Evolutionary conservation across 2,797 vertebrate genomes (phyloP), one percentile per base, ranked within the genome.

Genomic region (Siniperca undulata): DNA sequence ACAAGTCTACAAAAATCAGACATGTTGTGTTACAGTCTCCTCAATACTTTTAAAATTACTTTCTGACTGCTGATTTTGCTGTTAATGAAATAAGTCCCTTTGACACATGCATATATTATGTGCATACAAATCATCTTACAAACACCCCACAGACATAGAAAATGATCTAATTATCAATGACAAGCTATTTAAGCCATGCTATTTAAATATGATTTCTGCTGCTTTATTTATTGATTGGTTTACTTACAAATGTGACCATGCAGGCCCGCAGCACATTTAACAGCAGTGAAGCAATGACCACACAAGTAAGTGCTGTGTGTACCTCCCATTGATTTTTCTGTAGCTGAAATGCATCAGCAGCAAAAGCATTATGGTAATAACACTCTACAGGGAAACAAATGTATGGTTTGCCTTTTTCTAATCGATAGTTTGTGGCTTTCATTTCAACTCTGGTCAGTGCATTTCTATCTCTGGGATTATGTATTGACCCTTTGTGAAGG

Each of bases 371-470:
- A 90, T 78, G 91, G 91, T 84, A 90, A 90, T 75, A 88, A 78
- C 81, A 75, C 80, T 91, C 83, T 38, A 68, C 59, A 64, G 81
- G 88, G 86, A 86, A 91, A 88, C 79, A 89, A 91, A 91, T 72
- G 84, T 81, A 90, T 77, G 78, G 68, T 77, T 56, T 59, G 74
- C 52, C 78, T 83, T 88, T 75, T 84, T 78, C 77, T 56, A 84
- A 91, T 95, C 92, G 42, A 94, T 93, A 78, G 24, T 44, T 71
- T 88, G 84, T 82, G 92, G 92, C 82, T 93, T 92, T 88, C 50
- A 78, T 89, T 91, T 90, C 79, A 84, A 30, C 65, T 82, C 78
- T 44, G 65, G 68, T 78, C 66, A 58, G 85, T 88, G 89, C 82
- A 80, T 92, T 90, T 92, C 88, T 92, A 78, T 90, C 85, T 78